Conservation (phyloP, 2,797 vertebrate genomes). For the Cirrhinus molitorella region DNA sequence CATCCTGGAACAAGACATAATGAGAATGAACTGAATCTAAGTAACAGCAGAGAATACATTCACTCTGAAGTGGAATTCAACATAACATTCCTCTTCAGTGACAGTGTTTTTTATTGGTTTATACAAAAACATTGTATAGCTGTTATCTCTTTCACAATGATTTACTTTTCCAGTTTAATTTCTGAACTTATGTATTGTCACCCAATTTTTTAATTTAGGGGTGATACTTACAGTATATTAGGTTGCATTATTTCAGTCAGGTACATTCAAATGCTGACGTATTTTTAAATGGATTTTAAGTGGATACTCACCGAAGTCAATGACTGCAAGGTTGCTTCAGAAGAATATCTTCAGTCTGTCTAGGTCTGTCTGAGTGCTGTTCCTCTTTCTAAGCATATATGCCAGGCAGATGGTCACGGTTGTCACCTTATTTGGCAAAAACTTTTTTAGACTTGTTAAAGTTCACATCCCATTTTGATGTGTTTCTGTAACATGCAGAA, state of each 20-base stretch:
- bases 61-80: neutral
- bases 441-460: neutral
- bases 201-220: neutral
- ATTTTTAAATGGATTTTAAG: slow-evolving; percentile 13
- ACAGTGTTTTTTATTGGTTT: neutral
- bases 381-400: neutral
- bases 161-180: neutral
- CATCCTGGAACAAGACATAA: neutral
- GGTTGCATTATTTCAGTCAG: neutral
- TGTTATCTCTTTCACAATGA: neutral
- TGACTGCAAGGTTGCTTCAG: neutral
- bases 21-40: neutral
- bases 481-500: neutral
- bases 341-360: neutral
- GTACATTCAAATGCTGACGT: neutral
- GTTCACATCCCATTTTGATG: neutral
- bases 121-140: neutral
- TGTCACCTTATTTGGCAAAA: neutral
- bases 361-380: neutral
- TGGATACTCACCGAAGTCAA: neutral
- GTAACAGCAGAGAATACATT: neutral
- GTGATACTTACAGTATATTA: neutral
- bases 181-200: neutral
- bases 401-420: too few species aligned
- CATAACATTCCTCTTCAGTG: neutral